Base-by-base conservation (phyloP, 2,888 invertebrate species). In the Eucera pruinosa region DNA sequence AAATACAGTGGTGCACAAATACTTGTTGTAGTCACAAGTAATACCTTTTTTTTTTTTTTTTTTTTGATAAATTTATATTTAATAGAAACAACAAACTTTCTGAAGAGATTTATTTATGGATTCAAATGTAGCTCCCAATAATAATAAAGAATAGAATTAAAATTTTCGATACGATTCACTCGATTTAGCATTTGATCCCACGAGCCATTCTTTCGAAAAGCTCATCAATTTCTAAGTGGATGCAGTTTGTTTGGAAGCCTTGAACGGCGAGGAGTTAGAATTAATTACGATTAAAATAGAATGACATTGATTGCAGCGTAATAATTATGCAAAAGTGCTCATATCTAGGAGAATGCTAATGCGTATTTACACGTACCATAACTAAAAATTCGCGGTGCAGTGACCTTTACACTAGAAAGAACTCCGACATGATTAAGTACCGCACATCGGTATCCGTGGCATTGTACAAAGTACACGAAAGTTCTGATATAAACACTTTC, bases 341-440 rank as follows among this genome's bases (percentile, higher is more conserved):
- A 6, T 23, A 23, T 23, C 4, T 41, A 11, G 7, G 5, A 23
- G 39, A 2, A 2, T 15, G 4, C 43, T 6, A 5, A n/a, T 71
- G 20, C 6, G 30, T 6, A 1, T 20, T 1, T 20, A 43, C 23
- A 91, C 94, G 93, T 93, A 97, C 98, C 98, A 91, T 98, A 98
- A 52, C 97, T 96, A 92, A 98, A 98, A 90, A 98, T 97, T 86
- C 98, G 94, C 45, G 96, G 95, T 62, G 97, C 95, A 7, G 98
- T 97, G 33, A 98, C 96, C 76, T 96, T 96, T 65, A 98, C 96
- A 91, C 96, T 96, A 83, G 95, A 94, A 62, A 98, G 93, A 4
- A 97, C 98, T 13, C 98, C 98, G 79, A 98, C 96, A 91, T 98
- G 98, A 93, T 98, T 98, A 83, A 98, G 94, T 30, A 98, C 98